Evolutionary conservation across 2,888 invertebrate species (phyloP).

Genomic region (Lasioglossum figueresi): DNA sequence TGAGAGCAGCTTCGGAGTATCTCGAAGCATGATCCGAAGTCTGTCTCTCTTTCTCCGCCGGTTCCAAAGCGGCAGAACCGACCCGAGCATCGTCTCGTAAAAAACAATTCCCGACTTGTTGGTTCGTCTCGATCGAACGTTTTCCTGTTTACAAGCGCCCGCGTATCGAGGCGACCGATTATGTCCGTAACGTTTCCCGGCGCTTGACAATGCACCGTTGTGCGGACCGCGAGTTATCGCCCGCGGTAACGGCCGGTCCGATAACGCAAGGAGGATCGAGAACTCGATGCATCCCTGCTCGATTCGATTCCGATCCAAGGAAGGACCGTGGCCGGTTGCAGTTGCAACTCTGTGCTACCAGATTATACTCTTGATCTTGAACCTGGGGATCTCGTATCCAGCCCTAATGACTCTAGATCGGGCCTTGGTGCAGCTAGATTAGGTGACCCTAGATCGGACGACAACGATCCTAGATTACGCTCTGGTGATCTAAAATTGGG

Average conservation of each 20-base stretch:
- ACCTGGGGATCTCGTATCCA: background rate
- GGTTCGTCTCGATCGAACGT: background rate
- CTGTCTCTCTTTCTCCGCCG: background rate
- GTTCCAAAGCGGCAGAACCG: background rate
- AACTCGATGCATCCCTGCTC: background rate
- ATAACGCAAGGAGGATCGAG: conserved; percentile 45
- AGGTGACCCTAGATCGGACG: background rate
- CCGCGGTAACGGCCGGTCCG: conserved; percentile 50
- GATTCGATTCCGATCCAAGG: background rate
- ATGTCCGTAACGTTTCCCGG: conserved; percentile 29
- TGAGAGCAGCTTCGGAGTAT: too few relatives aligned
- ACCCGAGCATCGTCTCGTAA: background rate
- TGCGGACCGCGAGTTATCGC: conserved; percentile 68
- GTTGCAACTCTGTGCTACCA: background rate
- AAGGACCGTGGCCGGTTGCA: background rate
- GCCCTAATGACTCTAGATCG: background rate
- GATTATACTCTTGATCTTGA: background rate
- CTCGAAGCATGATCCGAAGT: too few relatives aligned
- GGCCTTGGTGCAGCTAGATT: background rate
- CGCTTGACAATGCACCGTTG: conserved; percentile 68
- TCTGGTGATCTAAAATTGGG: background rate
- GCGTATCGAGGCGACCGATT: background rate
- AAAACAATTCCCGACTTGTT: background rate
- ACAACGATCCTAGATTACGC: background rate
- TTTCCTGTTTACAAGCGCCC: background rate